phyloP scores from a whole-genome alignment of 1,140 invertebrate genomes.

The Microplitis mediator region DNA sequence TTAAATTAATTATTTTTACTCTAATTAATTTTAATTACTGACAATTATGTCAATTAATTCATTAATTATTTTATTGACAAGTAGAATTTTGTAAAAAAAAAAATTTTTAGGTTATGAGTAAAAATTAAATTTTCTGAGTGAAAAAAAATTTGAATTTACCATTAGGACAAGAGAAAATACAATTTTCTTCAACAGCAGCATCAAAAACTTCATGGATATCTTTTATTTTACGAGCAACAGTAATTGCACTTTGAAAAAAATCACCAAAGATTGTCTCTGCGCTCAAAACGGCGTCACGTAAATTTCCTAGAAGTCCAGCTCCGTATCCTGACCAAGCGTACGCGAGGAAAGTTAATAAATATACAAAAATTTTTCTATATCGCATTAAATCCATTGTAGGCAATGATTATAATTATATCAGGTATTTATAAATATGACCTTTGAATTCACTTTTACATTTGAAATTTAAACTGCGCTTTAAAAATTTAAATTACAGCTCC shows the following conservation, averaged over 20 bases:
- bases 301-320: constrained; percentile 72
- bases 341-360: constrained; percentile 74
- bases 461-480: too few relatives aligned
- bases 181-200: constrained; percentile 82
- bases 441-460: too few relatives aligned
- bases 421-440: not conserved
- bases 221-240: constrained; percentile 76
- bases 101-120: not conserved
- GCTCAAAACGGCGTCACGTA: constrained; percentile 78
- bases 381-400: constrained; percentile 49
- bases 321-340: constrained; percentile 82
- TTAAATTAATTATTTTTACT: not conserved
- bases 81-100: too few relatives aligned
- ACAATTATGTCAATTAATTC: too few relatives aligned
- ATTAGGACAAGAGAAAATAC: constrained; percentile 75
- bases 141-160: constrained; percentile 59
- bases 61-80: too few relatives aligned
- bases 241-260: constrained; percentile 75
- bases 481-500: too few relatives aligned
- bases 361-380: constrained; percentile 77
- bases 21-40: too few relatives aligned
- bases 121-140: not conserved
- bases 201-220: constrained; percentile 82
- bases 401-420: not conserved
- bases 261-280: constrained; percentile 79